Base-by-base conservation (phyloP, 2,113 vertebrate species). In the Phylloscopus trochilus region DNA sequence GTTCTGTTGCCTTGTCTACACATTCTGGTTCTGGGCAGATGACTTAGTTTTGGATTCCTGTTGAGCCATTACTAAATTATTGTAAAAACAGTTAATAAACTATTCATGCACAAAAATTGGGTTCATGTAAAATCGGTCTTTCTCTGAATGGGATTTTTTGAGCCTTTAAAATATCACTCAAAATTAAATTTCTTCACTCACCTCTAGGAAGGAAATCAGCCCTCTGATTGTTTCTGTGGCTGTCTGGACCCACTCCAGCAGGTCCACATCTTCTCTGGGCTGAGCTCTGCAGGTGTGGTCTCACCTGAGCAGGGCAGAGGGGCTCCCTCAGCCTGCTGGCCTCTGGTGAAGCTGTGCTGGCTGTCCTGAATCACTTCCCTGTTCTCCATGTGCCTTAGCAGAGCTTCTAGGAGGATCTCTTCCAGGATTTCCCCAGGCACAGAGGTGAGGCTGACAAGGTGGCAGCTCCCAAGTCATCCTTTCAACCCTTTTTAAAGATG, bases 1-100 rank as follows among this genome's bases (percentile, higher is more conserved):
- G 39, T 93, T 77, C 69, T 72, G 52, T 67, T 90, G 52, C 64
- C 56, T 81, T 77, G 39, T 94, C 73, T 75, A 31, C 64, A 26
- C 52, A 12, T 62, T 86, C 68, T 93, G 49, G 28, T 37, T 83
- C 68, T 94, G 77, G 31, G 49, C 60, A 87, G 19, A 49, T 78
- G 35, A 72, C 6, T 37, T 47, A 3, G 37, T 35, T 82, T 28
- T 84, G 22, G 15, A 46, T 67, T 89, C n/a, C 28, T 70, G 18
- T 93, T n/a, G 37, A 89, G 68, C 41, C 14, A 11, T 70, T 86
- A 13, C 37, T 80, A 43, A 89, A 33, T 44, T 41, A 73, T 20
- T 51, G 14, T 55, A 59, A 90, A 86, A 83, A 30, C 31, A 62
- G 51, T 67, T 78, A 60, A 20, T 19, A 37, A 78, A 20, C 23